Percentiles rank a stretch among this genome's conserved stretches.
Conservation (phyloP, 2,797 vertebrate species). For the Yasuhikotakia modesta region DNA sequence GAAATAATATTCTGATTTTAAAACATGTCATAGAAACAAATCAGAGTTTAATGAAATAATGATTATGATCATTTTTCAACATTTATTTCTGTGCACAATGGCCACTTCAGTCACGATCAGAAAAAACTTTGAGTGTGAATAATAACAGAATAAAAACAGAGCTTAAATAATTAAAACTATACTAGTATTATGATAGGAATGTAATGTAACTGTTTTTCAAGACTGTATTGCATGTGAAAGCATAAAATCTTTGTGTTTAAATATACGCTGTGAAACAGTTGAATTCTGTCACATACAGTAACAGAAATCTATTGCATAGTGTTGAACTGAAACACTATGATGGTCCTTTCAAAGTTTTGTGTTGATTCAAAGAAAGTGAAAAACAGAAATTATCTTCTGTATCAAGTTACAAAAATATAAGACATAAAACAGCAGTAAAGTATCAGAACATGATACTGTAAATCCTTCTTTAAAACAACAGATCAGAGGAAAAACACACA, state of each 20-base stretch:
- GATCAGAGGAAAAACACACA: neutral
- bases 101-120: neutral
- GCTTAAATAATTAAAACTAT: constrained; percentile 1
- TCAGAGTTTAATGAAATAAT: neutral
- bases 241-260: constrained; percentile 4
- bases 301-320: neutral
- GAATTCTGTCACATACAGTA: neutral
- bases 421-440: neutral
- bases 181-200: neutral
- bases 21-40: neutral
- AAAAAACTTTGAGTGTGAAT: neutral
- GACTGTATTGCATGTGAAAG: neutral
- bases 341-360: constrained; percentile 5
- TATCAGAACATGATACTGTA: neutral
- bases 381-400: neutral
- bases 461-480: neutral
- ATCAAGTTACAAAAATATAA: neutral
- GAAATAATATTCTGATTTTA: neutral
- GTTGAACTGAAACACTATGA: constrained; percentile 14
- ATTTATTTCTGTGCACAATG: neutral
- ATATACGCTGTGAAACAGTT: neutral
- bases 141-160: neutral
- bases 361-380: neutral
- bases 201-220: neutral
- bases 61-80: neutral